phyloP scores from a whole-genome alignment of 2,888 invertebrate species.

The Acanthacorydalis orientalis region DNA sequence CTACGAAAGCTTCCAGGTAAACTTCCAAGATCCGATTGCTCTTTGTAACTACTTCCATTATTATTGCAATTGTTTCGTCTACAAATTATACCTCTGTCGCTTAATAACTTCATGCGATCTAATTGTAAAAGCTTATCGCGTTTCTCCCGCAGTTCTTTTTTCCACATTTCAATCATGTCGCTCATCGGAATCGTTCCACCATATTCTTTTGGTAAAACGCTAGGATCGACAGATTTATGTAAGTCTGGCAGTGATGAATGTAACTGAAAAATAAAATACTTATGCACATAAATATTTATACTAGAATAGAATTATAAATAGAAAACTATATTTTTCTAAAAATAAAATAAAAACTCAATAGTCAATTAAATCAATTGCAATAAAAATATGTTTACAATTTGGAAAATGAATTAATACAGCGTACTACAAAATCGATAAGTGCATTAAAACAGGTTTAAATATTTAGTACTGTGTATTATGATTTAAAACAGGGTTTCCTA shows the following conservation, averaged over 20 bases:
- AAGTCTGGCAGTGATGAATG: constrained; percentile 41
- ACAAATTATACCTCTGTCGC: constrained; percentile 37
- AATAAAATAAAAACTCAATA: constrained; percentile 11
- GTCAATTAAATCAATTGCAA: no score
- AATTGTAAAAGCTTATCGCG: constrained; percentile 39
- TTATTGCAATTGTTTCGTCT: constrained; percentile 21
- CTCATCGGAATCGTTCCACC: constrained; percentile 53
- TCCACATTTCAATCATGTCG: constrained; percentile 55
- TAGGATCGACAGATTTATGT: constrained; percentile 37
- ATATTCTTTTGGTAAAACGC: constrained; percentile 51
- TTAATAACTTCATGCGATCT: constrained; percentile 47
- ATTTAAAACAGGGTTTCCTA: no score
- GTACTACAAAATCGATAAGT: no score
- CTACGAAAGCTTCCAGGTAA: constrained; percentile 48
- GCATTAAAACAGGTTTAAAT: no score
- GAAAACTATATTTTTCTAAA: constrained; percentile 11
- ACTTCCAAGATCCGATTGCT: constrained; percentile 12
- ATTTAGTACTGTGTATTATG: no score
- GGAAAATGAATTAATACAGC: no score
- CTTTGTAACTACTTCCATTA: constrained; percentile 18
- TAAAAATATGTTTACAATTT: no score
- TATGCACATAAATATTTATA: not conserved
- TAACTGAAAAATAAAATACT: constrained; percentile 29
- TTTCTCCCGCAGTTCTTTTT: constrained; percentile 39
- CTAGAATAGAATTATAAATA: not conserved